Percentiles rank a stretch among this genome's conserved stretches.
Evolutionary conservation across 2,888 invertebrate genomes (phyloP).

Genomic region (Chelonus formosanus): DNA sequence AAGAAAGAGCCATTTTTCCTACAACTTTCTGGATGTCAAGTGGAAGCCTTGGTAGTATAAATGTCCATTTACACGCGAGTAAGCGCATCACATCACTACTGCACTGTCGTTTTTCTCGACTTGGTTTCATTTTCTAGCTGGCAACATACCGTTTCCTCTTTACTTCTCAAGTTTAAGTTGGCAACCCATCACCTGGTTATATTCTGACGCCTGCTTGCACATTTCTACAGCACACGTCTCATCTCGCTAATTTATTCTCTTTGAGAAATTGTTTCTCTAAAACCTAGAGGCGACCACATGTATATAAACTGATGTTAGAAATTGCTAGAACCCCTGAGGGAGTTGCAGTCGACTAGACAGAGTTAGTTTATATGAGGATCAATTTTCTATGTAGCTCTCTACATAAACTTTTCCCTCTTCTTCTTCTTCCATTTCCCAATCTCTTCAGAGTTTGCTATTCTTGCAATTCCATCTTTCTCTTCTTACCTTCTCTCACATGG

Average conservation of each 20-base stretch:
- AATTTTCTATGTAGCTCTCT: constrained; percentile 7
- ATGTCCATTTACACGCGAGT: not conserved
- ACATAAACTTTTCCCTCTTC: not conserved
- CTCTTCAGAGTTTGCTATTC: constrained; percentile 1
- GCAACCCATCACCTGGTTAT: constrained; percentile 7
- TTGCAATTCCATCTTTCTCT: constrained; percentile 3
- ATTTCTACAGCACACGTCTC: constrained; percentile 14
- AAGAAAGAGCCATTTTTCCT: too few species aligned
- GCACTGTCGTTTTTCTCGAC: not conserved
- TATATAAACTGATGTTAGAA: constrained; percentile 37
- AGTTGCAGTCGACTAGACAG: constrained; percentile 2
- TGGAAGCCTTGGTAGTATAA: not conserved
- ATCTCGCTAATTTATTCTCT: constrained; percentile 47
- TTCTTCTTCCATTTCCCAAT: constrained; percentile 1
- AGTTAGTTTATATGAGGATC: constrained; percentile 11
- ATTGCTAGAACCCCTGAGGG: constrained; percentile 33
- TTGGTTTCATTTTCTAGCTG: constrained; percentile 11
- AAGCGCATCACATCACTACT: not conserved
- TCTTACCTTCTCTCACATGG: constrained; percentile 14
- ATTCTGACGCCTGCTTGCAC: constrained; percentile 1
- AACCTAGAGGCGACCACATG: constrained; percentile 29
- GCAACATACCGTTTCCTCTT: constrained; percentile 6
- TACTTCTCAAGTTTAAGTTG: constrained; percentile 2
- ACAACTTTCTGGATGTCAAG: too few species aligned
- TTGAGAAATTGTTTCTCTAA: constrained; percentile 50